phyloP scores from a whole-genome alignment of 2,797 vertebrate genomes.

The Rachycentron canadum region DNA sequence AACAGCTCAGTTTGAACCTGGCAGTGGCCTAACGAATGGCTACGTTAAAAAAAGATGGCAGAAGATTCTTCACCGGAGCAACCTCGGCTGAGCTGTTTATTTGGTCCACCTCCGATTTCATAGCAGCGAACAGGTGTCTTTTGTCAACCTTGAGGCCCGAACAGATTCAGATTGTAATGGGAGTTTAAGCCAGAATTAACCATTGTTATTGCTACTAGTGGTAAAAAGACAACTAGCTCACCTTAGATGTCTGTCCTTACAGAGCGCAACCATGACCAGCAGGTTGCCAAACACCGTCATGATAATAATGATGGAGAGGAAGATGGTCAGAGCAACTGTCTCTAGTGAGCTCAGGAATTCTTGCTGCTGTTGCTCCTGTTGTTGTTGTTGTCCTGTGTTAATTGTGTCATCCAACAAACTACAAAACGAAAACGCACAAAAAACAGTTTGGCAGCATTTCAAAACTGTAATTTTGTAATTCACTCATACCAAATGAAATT shows the following conservation, averaged over 20 bases:
- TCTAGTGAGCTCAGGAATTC: constrained; percentile 77
- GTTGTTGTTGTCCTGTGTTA: constrained; percentile 66
- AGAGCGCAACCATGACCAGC: constrained; percentile 89
- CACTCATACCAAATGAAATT: not conserved
- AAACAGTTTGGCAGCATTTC: not conserved
- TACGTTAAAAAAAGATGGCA: too few relatives aligned
- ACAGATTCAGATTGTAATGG: not conserved
- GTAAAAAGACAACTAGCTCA: constrained; percentile 49
- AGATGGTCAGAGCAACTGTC: constrained; percentile 79
- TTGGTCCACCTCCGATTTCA: not conserved
- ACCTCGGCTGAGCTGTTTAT: too few relatives aligned
- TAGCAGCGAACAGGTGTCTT: not conserved
- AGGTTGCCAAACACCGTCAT: constrained; percentile 88
- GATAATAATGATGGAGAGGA: constrained; percentile 85
- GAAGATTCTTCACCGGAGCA: too few relatives aligned
- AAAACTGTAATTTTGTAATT: not conserved
- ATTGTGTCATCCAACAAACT: constrained; percentile 81
- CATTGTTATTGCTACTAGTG: not conserved
- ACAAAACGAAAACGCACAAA: constrained; percentile 14
- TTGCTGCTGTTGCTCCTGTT: constrained; percentile 45
- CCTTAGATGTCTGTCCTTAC: constrained; percentile 88
- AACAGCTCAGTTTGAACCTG: too few relatives aligned
- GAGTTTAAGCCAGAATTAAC: not conserved
- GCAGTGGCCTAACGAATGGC: too few relatives aligned
- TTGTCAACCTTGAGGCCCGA: not conserved